phyloP scores from a whole-genome alignment of 2,888 invertebrate genomes.

The Xestia c-nigrum region DNA sequence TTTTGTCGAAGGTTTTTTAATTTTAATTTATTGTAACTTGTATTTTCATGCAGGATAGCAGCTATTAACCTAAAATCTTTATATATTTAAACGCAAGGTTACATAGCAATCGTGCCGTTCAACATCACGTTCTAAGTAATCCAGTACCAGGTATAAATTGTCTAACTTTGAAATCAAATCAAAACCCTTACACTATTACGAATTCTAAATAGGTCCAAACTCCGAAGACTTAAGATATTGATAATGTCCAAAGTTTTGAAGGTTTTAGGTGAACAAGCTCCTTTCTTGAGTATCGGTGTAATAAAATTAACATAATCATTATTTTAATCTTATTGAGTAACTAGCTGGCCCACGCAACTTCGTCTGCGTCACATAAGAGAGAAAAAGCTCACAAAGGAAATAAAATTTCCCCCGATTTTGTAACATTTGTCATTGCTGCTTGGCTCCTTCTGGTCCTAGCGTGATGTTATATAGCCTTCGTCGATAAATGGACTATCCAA shows the following conservation, averaged over 20 bases:
- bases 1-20: no score
- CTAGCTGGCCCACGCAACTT: no score
- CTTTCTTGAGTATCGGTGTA: not conserved
- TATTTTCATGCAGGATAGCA: not conserved
- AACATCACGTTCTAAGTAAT: slow-evolving; percentile 2
- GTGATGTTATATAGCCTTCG: no score
- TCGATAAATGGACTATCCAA: no score
- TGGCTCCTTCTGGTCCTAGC: no score
- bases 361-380: no score
- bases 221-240: slow-evolving; percentile 26
- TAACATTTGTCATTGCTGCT: no score
- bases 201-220: slow-evolving; percentile 41
- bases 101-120: not conserved
- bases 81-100: not conserved
- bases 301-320: slow-evolving; percentile 30
- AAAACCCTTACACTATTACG: slow-evolving; percentile 24
- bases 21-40: no score
- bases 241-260: slow-evolving; percentile 35
- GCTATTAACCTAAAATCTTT: not conserved
- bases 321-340: not conserved
- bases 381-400: no score
- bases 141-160: slow-evolving; percentile 15
- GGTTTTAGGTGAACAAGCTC: slow-evolving; percentile 8
- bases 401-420: no score
- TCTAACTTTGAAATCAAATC: slow-evolving; percentile 23